Base-by-base conservation (phyloP, 2,113 vertebrate species). In the Ibidorhyncha struthersii region DNA sequence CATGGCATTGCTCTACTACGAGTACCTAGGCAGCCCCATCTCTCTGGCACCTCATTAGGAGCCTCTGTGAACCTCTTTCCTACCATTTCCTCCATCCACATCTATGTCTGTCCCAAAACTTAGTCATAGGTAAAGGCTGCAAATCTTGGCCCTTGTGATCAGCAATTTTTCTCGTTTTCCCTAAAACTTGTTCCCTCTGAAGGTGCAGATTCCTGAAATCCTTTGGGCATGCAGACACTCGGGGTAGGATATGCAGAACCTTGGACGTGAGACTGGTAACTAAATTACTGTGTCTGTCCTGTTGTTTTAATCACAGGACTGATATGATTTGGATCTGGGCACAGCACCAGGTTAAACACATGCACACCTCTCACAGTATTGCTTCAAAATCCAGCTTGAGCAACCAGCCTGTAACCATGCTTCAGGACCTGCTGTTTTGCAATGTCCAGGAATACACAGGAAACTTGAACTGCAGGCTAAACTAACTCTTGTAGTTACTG, bases 201-300 rank as follows among this genome's bases (percentile, higher is more conserved):
- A 90, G 30, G 5, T 63, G 6, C 36, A 62, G 41, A n/a, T 41
- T 91, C 56, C 47, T 30, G 15, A 93, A 79, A 80, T 56, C 19
- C 22, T 17, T 21, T n/a, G 17, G 17, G 29, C 30, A 38, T 45
- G 20, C 17, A 69, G 69, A 38, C 11, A 59, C 17, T 3, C 3
- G 20, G 8, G 5, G 8, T 10, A 61, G 25, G 8, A 38, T 67
- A 30, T 63, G 8, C 20, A 86, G 80, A 91, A 70, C 32, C 13
- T 55, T 66, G 22, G 52, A 81, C 2, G 0, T 4, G 8, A 22
- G 2, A 36, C 17, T 0, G 0, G 5, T 59, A 43, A 25, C 55
- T 58, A 45, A 73, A 80, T 53, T 83, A 53, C 12, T 9, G 7
- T 8, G 11, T 70, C 30, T 77, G 45, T 20, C 27, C 34, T 45